Percentiles rank a stretch among this genome's conserved stretches.
These are phyloP conservation scores for Halisarca cf. caerulea DNA, from an alignment of 37 sponge, comb jelly and placozoan species.

Conservation along the genomic window DNA sequence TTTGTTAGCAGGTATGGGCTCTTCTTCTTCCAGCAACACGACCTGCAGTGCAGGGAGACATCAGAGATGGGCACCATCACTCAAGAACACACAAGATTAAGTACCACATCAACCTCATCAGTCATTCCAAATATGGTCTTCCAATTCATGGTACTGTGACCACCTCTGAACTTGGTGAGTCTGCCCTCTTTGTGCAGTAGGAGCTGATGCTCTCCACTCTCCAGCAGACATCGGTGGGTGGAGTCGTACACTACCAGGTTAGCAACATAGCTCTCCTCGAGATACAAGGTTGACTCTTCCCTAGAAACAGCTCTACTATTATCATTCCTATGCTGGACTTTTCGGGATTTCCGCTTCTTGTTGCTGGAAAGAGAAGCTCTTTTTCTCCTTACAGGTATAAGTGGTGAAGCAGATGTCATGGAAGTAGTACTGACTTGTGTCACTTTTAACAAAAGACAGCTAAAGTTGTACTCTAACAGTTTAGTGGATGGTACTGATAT, in stretches of 20 bases:
- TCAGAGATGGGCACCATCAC: no score
- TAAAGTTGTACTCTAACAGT: no score
- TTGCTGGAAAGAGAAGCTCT: background rate
- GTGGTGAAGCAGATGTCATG: background rate
- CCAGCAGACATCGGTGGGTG: constrained; percentile 52
- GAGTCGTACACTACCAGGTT: constrained; percentile 74
- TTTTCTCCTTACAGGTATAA: background rate
- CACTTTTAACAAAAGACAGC: no score
- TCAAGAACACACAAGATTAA: background rate
- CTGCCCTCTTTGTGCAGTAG: constrained; percentile 3
- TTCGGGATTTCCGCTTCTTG: background rate
- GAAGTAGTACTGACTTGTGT: no score
- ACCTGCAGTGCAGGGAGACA: no score
- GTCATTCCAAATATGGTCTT: constrained; percentile 46
- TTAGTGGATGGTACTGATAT: no score
- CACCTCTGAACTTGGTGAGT: constrained; percentile 1
- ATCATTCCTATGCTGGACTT: background rate
- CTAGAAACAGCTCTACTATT: no score
- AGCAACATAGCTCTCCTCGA: constrained; percentile 37
- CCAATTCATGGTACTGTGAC: constrained; percentile 47
- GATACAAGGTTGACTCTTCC: background rate
- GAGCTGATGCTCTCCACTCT: constrained; percentile 59
- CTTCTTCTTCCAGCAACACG: no score
- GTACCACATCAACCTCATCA: background rate
- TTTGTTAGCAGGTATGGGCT: no score